Conservation (phyloP, 2,113 vertebrate genomes). For the Phodopus roborovskii region DNA sequence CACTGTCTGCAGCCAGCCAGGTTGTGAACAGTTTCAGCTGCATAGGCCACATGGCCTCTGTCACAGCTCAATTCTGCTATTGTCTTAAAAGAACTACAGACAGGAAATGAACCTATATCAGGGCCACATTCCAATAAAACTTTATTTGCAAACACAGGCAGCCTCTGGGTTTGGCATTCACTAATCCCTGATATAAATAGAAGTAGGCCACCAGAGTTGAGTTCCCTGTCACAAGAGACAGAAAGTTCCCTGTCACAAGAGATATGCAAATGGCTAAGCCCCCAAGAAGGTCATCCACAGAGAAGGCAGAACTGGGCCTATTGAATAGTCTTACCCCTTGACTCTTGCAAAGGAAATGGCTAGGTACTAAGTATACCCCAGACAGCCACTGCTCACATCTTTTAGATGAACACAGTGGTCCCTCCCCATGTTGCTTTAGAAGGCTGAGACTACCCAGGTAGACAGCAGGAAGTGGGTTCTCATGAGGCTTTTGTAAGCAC, state of each 20-base stretch:
- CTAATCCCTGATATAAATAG: neutral
- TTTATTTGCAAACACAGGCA: conserved; percentile 20
- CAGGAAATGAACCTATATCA: neutral
- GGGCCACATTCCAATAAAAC: conserved; percentile 19
- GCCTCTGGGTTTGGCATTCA: neutral
- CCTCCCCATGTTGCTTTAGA: fast-evolving
- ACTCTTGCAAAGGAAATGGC: neutral
- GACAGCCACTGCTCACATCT: neutral
- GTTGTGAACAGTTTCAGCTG: neutral
- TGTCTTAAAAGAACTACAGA: neutral
- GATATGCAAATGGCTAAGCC: neutral
- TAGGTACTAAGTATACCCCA: neutral
- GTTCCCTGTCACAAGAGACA: neutral
- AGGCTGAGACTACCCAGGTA: neutral
- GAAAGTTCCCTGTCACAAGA: neutral
- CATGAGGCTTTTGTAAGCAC: neutral
- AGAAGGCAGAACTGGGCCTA: neutral
- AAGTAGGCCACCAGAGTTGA: neutral
- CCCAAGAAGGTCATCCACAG: neutral
- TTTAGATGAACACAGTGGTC: no score
- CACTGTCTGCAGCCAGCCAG: neutral
- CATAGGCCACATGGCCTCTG: neutral
- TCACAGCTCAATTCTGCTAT: neutral
- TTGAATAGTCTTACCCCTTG: no score
- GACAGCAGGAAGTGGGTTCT: neutral